phyloP scores from a whole-genome alignment of 2,888 invertebrate genomes.

The Hemithea aestivaria region DNA sequence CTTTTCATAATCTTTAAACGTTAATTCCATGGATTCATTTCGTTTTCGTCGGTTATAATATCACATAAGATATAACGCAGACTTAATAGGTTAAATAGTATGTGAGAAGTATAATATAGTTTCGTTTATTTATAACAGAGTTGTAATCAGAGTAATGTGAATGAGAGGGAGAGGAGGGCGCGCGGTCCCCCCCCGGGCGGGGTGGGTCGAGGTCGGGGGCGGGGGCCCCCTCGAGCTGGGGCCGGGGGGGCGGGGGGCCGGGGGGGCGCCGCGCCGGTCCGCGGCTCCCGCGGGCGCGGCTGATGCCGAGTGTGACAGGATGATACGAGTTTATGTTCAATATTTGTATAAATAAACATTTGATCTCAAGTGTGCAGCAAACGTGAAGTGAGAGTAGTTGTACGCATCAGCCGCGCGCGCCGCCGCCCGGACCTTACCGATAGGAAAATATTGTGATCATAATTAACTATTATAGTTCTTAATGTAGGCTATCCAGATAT shows the following conservation, averaged over 20 bases:
- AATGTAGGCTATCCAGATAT: conserved; percentile 69
- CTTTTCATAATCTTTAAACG: conserved; percentile 24
- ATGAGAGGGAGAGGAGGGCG: conserved; percentile 27
- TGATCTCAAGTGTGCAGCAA: conserved; percentile 79
- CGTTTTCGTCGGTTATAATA: conserved; percentile 20
- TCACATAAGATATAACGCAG: conserved; percentile 21
- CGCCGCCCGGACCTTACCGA: conserved; percentile 59
- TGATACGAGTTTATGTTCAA: conserved; percentile 64
- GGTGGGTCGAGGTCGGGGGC: conserved; percentile 30
- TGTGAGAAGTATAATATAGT: conserved; percentile 76
- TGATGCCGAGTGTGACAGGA: conserved; percentile 66
- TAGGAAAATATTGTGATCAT: conserved; percentile 79
- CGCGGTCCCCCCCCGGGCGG: conserved; percentile 31
- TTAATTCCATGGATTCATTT: conserved; percentile 23
- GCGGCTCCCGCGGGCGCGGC: conserved; percentile 49
- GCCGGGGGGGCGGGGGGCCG: conserved; percentile 1
- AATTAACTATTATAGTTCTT: conserved; percentile 70
- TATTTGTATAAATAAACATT: conserved; percentile 75
- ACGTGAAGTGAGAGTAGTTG: conserved; percentile 69
- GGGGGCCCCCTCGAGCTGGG: neutral
- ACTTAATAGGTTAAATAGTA: conserved; percentile 33
- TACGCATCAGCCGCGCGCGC: conserved; percentile 54
- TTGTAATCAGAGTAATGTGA: conserved; percentile 24
- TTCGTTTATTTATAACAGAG: conserved; percentile 50
- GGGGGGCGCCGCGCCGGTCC: conserved; percentile 27